Evolutionary conservation across 2,888 invertebrate genomes (phyloP), one percentile per base, ranked within the genome.

Genomic region (Eilema griseolum): DNA sequence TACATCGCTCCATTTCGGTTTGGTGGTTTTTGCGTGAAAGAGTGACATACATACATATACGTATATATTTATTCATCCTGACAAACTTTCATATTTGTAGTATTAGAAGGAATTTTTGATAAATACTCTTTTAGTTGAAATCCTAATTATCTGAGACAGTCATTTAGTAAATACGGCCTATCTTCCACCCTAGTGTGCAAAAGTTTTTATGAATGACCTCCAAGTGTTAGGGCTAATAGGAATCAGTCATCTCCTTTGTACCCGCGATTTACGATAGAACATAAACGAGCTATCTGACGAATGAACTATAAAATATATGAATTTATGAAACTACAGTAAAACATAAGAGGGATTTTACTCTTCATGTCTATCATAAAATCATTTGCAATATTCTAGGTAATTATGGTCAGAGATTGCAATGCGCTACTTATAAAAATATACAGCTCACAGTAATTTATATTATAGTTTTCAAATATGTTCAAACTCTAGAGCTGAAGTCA

Each of bases 261-360:
- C 52, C 52, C 52, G n/a, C n/a, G 52, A 52, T 52, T 52, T 52
- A 63, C 61, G 64, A 59, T 59, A 28, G 59, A 59, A 4, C 59
- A 59, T 59, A 59, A 59, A 12, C 16, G 14, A 26, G 28, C 16
- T 59, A 59, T 59, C 26, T 59, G 10, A 52, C 57, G 26, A 23
- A 59, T 31, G 61, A n/a, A 61, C 28, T 61, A 61, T 59, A 26
- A 16, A 59, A 16, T 26, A 24, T 37, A 7, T 26, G 24, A 26
- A 59, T 31, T 31, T 33, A 61, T 31, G n/a, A 61, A 61, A 26
- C 26, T 59, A 28, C 26, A 26, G 28, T 59, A 16, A 26, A 59
- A 28, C 28, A 14, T 59, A 59, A 24, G 14, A 59, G 7, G 26
- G 11, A 16, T 16, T 26, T 59, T 26, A 59, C 59, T 8, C 46